These are phyloP conservation scores for Meteorus sp. DNA, from an alignment of 1,140 invertebrate species.

Conservation along the genomic window DNA sequence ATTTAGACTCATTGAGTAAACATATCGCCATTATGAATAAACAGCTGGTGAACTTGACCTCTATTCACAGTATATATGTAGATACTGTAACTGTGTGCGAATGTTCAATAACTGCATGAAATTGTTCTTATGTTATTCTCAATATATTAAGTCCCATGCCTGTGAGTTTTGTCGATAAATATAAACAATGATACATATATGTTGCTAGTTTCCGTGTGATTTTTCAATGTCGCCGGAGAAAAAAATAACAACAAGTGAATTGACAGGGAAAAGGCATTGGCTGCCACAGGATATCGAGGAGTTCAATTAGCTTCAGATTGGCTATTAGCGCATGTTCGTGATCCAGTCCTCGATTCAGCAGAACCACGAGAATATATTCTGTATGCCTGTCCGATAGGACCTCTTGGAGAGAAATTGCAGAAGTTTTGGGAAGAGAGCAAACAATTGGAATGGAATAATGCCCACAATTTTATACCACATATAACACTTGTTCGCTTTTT, in stretches of 20 bases:
- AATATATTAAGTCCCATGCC: background rate
- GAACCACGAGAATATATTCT: constrained; percentile 81
- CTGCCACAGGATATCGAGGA: constrained; percentile 84
- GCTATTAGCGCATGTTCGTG: constrained; percentile 85
- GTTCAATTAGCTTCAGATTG: constrained; percentile 87
- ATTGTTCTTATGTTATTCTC: background rate
- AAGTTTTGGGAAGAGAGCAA: constrained; percentile 82
- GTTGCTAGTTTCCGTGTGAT: background rate
- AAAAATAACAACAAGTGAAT: background rate
- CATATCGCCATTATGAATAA: background rate
- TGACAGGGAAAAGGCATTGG: constrained; percentile 81
- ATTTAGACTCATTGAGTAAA: background rate
- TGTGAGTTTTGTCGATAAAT: background rate
- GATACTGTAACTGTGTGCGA: too few relatives aligned
- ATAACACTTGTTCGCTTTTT: constrained; percentile 88
- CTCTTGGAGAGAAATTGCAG: constrained; percentile 69
- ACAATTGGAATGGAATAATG: constrained; percentile 79
- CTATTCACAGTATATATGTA: constrained; percentile 1
- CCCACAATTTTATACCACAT: constrained; percentile 86
- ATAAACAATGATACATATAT: background rate
- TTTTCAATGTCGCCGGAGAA: background rate
- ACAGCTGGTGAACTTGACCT: too few relatives aligned
- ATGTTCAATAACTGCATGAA: background rate
- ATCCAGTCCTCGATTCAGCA: constrained; percentile 74
- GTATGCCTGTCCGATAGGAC: constrained; percentile 81